Conservation (phyloP, 2,888 invertebrate genomes). For the Gnatocerus cornutus region DNA sequence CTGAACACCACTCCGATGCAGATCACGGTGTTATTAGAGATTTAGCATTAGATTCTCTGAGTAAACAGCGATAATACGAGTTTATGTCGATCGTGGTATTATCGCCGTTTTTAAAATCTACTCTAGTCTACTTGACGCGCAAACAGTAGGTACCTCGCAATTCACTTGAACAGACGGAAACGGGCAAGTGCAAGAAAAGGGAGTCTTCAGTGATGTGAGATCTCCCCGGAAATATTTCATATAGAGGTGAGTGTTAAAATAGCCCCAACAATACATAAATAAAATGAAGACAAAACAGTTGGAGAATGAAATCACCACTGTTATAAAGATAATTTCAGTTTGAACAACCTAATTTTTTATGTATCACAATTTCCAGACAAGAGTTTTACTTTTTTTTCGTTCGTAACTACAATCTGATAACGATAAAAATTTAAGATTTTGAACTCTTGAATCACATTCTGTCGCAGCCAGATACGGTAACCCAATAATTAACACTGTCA, state of each 20-base stretch:
- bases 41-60: constrained; percentile 19
- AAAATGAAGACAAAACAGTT: neutral
- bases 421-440: too few relatives aligned
- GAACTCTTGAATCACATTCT: too few relatives aligned
- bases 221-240: neutral
- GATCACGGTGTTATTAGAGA: constrained; percentile 8
- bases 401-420: too few relatives aligned
- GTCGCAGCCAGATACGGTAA: too few relatives aligned
- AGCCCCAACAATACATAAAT: neutral
- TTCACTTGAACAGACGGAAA: constrained; percentile 17
- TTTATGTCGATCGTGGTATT: constrained; percentile 37
- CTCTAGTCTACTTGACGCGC: constrained; percentile 16
- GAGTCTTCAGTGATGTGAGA: constrained; percentile 11
- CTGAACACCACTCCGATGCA: constrained; percentile 2
- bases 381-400: too few relatives aligned
- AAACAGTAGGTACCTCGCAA: constrained; percentile 10
- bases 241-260: constrained; percentile 3
- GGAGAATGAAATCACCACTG: too few relatives aligned
- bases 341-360: too few relatives aligned
- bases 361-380: too few relatives aligned
- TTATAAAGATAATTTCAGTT: too few relatives aligned
- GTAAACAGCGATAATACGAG: constrained; percentile 29
- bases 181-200: neutral
- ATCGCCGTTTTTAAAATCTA: constrained; percentile 25
- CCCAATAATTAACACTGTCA: neutral